Percentiles rank a stretch among this genome's conserved stretches.
Evolutionary conservation across 2,113 vertebrate species (phyloP).

Genomic region (Psophia crepitans): DNA sequence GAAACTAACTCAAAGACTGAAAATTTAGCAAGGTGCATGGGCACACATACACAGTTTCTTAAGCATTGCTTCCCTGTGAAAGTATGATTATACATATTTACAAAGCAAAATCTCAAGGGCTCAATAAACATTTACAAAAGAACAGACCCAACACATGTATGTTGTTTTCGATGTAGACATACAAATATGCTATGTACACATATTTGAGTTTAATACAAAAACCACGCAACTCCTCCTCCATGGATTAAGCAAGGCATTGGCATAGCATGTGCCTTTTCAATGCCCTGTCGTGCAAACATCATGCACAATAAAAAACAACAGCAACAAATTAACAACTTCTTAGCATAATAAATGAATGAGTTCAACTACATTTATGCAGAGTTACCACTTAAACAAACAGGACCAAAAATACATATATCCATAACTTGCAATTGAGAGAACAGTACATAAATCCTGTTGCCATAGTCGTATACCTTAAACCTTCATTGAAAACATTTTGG

Average conservation of each 20-base stretch:
- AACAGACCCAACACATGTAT: neutral
- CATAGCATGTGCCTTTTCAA: neutral
- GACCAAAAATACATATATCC: neutral
- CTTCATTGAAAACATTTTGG: conserved; percentile 13
- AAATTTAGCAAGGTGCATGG: neutral
- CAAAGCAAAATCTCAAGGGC: neutral
- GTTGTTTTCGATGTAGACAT: neutral
- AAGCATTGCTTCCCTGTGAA: neutral
- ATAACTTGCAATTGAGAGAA: neutral
- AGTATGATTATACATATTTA: neutral
- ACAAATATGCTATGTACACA: neutral
- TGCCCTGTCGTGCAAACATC: neutral
- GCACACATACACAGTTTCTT: neutral
- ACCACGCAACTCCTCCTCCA: neutral
- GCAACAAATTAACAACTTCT: neutral
- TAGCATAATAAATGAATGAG: neutral
- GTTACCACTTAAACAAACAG: neutral
- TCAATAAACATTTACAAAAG: neutral
- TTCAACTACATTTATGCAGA: neutral
- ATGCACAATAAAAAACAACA: neutral
- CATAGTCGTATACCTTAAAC: neutral
- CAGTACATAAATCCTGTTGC: neutral
- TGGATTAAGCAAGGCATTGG: neutral
- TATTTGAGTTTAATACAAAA: neutral
- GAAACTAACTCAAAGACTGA: neutral